Evolutionary conservation across 2,888 invertebrate genomes (phyloP).

Genomic region (Micoletzkya japonica): DNA sequence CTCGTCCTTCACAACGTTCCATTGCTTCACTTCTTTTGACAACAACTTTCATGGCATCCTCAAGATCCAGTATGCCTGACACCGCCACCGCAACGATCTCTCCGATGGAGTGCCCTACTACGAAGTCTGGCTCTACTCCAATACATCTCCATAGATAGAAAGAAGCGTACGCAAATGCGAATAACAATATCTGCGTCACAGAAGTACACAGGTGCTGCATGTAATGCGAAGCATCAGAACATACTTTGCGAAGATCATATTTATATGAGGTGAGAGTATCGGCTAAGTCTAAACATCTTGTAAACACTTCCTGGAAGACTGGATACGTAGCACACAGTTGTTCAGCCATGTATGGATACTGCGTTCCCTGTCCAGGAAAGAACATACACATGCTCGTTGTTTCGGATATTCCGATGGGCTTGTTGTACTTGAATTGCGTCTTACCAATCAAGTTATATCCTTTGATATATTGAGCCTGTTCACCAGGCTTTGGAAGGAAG

Average conservation of each 20-base stretch:
- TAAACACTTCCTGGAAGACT: slow-evolving; percentile 36
- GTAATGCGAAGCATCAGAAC: background rate
- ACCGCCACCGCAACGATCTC: slow-evolving; percentile 45
- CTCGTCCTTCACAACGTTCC: slow-evolving; percentile 44
- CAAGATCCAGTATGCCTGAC: slow-evolving; percentile 41
- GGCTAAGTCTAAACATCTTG: slow-evolving; percentile 5
- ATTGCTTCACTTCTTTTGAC: slow-evolving; percentile 46
- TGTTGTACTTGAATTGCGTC: no score
- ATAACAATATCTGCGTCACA: slow-evolving; percentile 47
- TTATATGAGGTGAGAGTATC: background rate
- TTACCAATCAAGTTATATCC: no score
- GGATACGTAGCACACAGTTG: slow-evolving; percentile 41
- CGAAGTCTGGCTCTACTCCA: slow-evolving; percentile 38
- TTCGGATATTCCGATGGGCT: no score
- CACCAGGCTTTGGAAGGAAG: no score
- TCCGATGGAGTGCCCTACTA: slow-evolving; percentile 48
- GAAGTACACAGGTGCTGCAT: slow-evolving; percentile 33
- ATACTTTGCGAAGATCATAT: slow-evolving; percentile 10
- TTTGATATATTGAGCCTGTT: no score
- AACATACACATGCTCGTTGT: no score
- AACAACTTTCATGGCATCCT: slow-evolving; percentile 42
- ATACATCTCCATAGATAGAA: slow-evolving; percentile 44
- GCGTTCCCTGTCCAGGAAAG: slow-evolving; percentile 52
- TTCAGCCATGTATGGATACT: slow-evolving; percentile 48
- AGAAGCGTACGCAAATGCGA: slow-evolving; percentile 44